Evolutionary conservation across 1,140 invertebrate species (phyloP), one percentile per base, ranked within the genome.

Genomic region (Drosophila quadrilineata): DNA sequence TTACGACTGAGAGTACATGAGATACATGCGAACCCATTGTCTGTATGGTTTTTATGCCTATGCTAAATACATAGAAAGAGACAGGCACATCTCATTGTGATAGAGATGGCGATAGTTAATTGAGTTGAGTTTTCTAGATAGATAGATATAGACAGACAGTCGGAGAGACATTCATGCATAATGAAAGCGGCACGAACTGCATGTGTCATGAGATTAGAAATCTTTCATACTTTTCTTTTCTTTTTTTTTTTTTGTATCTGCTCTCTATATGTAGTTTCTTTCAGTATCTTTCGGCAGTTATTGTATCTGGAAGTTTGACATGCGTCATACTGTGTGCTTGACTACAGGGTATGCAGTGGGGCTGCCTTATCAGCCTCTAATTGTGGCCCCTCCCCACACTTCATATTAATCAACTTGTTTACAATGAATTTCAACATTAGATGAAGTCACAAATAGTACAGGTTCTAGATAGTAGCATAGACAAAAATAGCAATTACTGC

Each of bases 401-500:
- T 43, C 21, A 43, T 12, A 63, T 52, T 73, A 77, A 77, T 77
- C 75, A 73, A 50, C 70, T 69, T 77, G 75, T 73, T 53, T 79
- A 70, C 67, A 77, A 53, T 57, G 29, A n/a, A n/a, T 33, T 10
- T 33, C 4, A 33, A 73, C 68, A 76, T 79, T 79, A 73, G 52
- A 62, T 57, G 43, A 46, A 60, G 75, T 56, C 68, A 71, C 59
- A 59, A 56, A 57, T 54, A 53, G 58, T 49, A 54, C 21, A 43
- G 33, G 12, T 22, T 16, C 10, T 41, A 10, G 62, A 62, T 65
- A 48, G 35, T 38, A 68, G 16, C 43, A 43, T 38, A 35, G 17
- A 60, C 69, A 26, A 73, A 82, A 82, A 84, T 84, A 84, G 77
- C 16, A 54, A 84, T 82, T 82, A 76, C n/a, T n/a, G n/a, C 76